Base-by-base conservation (phyloP, 2,113 vertebrate species). In the Callionymus lyra region DNA sequence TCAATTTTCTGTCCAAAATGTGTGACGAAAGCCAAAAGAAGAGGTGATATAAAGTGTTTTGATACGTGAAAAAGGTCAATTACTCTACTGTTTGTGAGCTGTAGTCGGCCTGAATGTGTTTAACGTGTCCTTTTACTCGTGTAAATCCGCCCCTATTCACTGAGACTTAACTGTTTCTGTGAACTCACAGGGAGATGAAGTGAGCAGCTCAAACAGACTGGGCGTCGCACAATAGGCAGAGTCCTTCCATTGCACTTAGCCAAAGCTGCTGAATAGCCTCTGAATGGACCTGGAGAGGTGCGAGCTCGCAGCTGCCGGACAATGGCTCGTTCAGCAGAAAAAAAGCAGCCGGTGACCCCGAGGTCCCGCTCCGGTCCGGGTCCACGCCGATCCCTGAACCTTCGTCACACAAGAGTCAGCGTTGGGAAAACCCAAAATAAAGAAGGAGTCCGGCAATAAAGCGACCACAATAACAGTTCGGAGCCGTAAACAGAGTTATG, bases 141-240 rank as follows among this genome's bases (percentile, higher is more conserved):
- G 59, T 74, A 69, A 72, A 53, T 70, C 74, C 57, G 38, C 70
- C 70, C 58, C 65, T 17, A 64, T 79, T 77, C 51, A 53, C 1
- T 2, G 31, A 52, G 65, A 72, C 61, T 70, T 67, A 55, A 67
- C 57, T 46, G 58, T 79, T 68, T 64, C 60, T 77, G 44, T 71
- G 64, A 76, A 73, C 70, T 73, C 68, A 32, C 62, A 55, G 61
- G 63, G 72, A 72, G 65, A 80, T 76, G 69, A 78, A 78, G 66
- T 64, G 70, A 75, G 60, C 49, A 54, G 65, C 73, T 65, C 71
- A 74, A 80, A 80, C 65, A 72, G 66, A 65, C 60, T 36, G 31
- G 50, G 59, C n/a, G 1, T 46, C 62, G 59, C 53, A 82, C 74
- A 79, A 82, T 65, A 59, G 64, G 35, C 39, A 1, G 1, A 38